Conservation (phyloP, 2,888 invertebrate genomes). For the Morpho deidamia region DNA sequence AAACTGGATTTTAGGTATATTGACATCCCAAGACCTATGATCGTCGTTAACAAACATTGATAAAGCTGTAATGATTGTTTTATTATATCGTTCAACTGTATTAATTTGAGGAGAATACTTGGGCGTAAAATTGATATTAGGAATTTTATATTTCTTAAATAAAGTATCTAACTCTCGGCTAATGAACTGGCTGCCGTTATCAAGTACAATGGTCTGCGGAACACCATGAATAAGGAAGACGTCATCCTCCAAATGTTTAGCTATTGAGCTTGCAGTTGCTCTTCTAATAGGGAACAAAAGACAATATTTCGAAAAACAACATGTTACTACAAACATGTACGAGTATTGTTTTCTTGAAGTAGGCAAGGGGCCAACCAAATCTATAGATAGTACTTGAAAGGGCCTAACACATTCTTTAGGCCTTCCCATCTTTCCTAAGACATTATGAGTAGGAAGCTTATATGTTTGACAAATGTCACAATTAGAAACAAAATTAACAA, state of each 20-base stretch:
- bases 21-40: slow-evolving; percentile 28
- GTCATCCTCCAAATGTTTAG: slow-evolving; percentile 9
- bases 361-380: slow-evolving; percentile 21
- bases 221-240: slow-evolving; percentile 23
- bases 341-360: slow-evolving; percentile 13
- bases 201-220: slow-evolving; percentile 11
- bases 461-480: slow-evolving; percentile 14
- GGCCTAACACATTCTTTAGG: slow-evolving; percentile 22
- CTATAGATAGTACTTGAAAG: background rate
- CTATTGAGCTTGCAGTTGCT: background rate
- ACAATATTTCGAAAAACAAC: slow-evolving; percentile 24
- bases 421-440: slow-evolving; percentile 23
- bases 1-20: slow-evolving; percentile 24
- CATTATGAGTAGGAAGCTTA: slow-evolving; percentile 19
- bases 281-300: slow-evolving; percentile 10
- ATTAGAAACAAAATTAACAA: slow-evolving; percentile 1
- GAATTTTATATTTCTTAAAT: slow-evolving; percentile 16
- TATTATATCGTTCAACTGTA: slow-evolving; percentile 16
- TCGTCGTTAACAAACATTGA: slow-evolving; percentile 23
- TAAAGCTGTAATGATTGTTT: slow-evolving; percentile 23
- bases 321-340: slow-evolving; percentile 17
- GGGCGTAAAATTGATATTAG: slow-evolving; percentile 16
- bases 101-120: too few relatives aligned
- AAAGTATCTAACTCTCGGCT: slow-evolving; percentile 8
- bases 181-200: slow-evolving; percentile 21